Conservation (phyloP, 2,888 invertebrate species). For the Podotricha telesiphe region DNA sequence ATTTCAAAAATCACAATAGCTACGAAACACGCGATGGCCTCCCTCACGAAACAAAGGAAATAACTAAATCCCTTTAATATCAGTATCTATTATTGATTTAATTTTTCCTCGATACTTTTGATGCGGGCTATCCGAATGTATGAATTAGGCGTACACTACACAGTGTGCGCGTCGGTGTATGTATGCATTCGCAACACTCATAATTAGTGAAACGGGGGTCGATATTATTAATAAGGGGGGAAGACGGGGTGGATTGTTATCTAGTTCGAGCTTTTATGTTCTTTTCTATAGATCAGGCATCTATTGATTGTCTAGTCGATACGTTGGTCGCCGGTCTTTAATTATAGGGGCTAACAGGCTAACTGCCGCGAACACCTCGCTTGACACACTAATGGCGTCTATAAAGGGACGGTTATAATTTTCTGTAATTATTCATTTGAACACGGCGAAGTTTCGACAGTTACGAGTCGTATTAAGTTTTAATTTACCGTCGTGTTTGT, state of each 20-base stretch:
- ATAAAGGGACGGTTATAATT: slow-evolving; percentile 67
- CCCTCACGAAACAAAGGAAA: slow-evolving; percentile 69
- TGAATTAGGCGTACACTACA: slow-evolving; percentile 35
- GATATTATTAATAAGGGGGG: slow-evolving; percentile 83
- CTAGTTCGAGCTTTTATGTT: slow-evolving; percentile 81
- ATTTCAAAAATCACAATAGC: slow-evolving; percentile 76
- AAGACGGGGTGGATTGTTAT: slow-evolving; percentile 69
- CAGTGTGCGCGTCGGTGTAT: slow-evolving; percentile 24
- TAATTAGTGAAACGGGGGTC: slow-evolving; percentile 81
- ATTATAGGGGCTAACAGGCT: slow-evolving; percentile 77
- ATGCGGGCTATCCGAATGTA: slow-evolving; percentile 65
- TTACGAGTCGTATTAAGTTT: slow-evolving; percentile 61
- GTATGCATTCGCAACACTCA: slow-evolving; percentile 81
- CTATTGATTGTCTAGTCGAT: slow-evolving; percentile 81
- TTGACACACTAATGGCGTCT: slow-evolving; percentile 75
- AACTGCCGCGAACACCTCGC: slow-evolving; percentile 75
- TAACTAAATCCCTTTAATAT: slow-evolving; percentile 58
- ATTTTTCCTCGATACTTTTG: slow-evolving; percentile 70
- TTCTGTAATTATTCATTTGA: slow-evolving; percentile 75
- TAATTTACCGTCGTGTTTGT: slow-evolving; percentile 52
- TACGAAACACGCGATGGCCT: slow-evolving; percentile 65
- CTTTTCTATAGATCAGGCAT: slow-evolving; percentile 73
- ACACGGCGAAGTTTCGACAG: slow-evolving; percentile 66
- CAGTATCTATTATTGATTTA: slow-evolving; percentile 58
- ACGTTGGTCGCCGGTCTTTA: slow-evolving; percentile 71